Base-by-base conservation (phyloP, 1,140 invertebrate genomes). In the Asobara japonica region DNA sequence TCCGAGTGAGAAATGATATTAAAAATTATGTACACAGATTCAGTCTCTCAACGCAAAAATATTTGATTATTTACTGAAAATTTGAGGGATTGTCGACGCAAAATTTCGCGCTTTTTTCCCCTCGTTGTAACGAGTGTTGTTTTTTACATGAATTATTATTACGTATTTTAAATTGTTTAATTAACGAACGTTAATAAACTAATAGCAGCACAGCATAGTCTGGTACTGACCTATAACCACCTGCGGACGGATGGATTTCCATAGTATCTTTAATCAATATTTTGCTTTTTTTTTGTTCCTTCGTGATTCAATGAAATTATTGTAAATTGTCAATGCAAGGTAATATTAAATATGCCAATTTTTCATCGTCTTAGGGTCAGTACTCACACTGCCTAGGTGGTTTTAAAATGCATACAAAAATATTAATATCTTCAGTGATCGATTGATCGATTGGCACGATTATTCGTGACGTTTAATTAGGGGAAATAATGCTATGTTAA, bases 171-270 rank as follows among this genome's bases (percentile, higher is more conserved):
- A 36, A 60, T 45, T 41, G 66, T 66, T 66, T 65, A 69, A 60
- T 74, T 78, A 80, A 82, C 85, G 77, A 82, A 18, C 7, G 41
- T 45, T 45, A 45, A 45, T 45, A 80, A 85, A 84, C 79, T 80
- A 86, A 84, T 85, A 86, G 83, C 83, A 83, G 83, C 82, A 84
- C 75, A 86, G 80, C 80, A 84, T 86, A 87, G 84, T 86, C 85
- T 83, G 79, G 86, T 86, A 87, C 86, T 87, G 86, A 87, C 86
- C 86, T 86, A 86, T 87, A 86, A 87, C 78, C 83, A 86, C 80
- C 78, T 83, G 84, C 84, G 84, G 85, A 86, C 84, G 84, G 85
- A 86, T 82, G 79, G 79, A 82, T 80, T 84, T 78, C 78, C 71
- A 72, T 65, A 56, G 51, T 69, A 69, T 69, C 48, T 31, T 51